phyloP scores from a whole-genome alignment of 2,113 vertebrate genomes.

The Takifugu flavidus region DNA sequence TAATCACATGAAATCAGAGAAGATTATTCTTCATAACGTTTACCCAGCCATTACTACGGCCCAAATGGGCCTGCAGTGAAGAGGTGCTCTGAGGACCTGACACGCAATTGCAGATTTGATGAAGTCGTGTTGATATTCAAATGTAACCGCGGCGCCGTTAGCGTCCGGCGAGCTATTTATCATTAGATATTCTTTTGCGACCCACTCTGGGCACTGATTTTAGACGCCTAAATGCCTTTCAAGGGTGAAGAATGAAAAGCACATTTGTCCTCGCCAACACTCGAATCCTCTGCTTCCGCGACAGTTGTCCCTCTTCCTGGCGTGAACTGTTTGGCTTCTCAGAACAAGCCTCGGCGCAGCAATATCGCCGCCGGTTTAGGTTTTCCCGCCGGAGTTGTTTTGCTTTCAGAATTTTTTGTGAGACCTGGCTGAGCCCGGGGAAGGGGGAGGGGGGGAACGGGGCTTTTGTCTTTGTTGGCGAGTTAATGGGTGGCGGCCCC shows the following conservation, averaged over 20 bases:
- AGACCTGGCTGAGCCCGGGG: constrained; percentile 51
- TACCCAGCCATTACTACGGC: constrained; percentile 76
- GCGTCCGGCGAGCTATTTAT: constrained; percentile 61
- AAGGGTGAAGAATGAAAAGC: constrained; percentile 60
- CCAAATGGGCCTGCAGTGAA: constrained; percentile 72
- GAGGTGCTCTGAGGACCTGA: constrained; percentile 68
- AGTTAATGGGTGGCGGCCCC: constrained; percentile 72
- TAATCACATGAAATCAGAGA: constrained; percentile 83
- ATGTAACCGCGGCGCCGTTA: constrained; percentile 47
- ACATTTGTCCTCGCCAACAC: constrained; percentile 64
- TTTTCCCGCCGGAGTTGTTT: constrained; percentile 31
- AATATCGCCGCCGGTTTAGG: constrained; percentile 43
- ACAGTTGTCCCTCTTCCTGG: constrained; percentile 55
- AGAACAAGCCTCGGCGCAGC: constrained; percentile 38
- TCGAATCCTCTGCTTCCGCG: constrained; percentile 51
- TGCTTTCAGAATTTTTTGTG: constrained; percentile 51
- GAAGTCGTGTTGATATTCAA: constrained; percentile 74
- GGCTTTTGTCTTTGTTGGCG: constrained; percentile 73
- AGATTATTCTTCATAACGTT: constrained; percentile 81
- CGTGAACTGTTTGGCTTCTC: constrained; percentile 60
- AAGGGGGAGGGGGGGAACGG: constrained; percentile 57
- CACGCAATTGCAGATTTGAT: constrained; percentile 74
- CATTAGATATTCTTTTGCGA: constrained; percentile 57
- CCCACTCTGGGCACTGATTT: constrained; percentile 66
- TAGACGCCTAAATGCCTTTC: constrained; percentile 57